Percentiles rank a stretch among this genome's conserved stretches.
phyloP scores from a whole-genome alignment of 1,140 invertebrate species.

The Hyphantria cunea region DNA sequence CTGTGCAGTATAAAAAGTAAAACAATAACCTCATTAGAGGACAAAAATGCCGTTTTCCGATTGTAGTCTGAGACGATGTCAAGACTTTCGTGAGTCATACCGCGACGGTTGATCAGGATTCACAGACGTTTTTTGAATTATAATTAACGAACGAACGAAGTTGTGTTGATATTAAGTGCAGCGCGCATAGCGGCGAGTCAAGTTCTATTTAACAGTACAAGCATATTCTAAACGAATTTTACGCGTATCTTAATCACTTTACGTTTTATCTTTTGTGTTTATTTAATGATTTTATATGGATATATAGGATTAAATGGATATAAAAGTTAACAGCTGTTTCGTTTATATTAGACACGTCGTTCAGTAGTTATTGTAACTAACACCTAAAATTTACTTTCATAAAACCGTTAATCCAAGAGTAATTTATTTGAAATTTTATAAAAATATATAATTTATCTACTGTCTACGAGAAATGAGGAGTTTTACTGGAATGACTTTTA shows the following conservation, averaged over 20 bases:
- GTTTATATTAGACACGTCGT: too few relatives aligned
- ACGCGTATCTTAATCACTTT: background rate
- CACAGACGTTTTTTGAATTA: constrained; percentile 14
- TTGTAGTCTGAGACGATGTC: constrained; percentile 26
- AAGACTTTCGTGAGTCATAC: constrained; percentile 25
- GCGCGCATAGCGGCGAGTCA: background rate
- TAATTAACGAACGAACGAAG: constrained; percentile 18
- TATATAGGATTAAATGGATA: too few relatives aligned
- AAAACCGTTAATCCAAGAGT: too few relatives aligned
- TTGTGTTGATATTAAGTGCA: constrained; percentile 11
- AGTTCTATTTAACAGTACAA: constrained; percentile 10
- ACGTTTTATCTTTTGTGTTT: constrained; percentile 15
- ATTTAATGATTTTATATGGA: too few relatives aligned
- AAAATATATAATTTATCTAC: too few relatives aligned
- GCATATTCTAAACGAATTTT: too few relatives aligned
- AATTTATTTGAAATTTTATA: too few relatives aligned
- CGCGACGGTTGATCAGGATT: constrained; percentile 11
- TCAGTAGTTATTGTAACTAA: too few relatives aligned
- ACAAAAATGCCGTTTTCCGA: constrained; percentile 24
- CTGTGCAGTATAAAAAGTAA: constrained; percentile 19
- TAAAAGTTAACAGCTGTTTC: too few relatives aligned
- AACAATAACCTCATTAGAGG: constrained; percentile 24
- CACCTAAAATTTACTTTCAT: too few relatives aligned
- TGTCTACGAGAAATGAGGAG: too few relatives aligned
- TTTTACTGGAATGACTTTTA: too few relatives aligned